These are phyloP conservation scores for Poeciliopsis presidionis DNA, from an alignment of 2,797 vertebrate species.

Conservation along the genomic window DNA sequence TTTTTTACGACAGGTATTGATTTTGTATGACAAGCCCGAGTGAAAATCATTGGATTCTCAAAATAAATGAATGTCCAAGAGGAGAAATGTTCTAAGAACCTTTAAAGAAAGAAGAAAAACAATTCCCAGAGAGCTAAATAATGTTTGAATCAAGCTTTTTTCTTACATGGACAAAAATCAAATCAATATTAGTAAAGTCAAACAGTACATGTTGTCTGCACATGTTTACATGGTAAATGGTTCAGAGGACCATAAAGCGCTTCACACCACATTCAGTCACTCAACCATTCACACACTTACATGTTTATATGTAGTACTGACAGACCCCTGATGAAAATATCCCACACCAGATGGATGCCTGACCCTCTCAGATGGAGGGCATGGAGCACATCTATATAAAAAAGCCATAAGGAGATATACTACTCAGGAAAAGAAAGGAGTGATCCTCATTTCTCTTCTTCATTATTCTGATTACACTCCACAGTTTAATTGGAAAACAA, in stretches of 20 bases:
- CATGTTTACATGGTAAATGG: not conserved
- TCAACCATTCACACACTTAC: too few species aligned
- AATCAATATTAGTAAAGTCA: constrained; percentile 22
- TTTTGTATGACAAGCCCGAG: not conserved
- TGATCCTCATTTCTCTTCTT: constrained; percentile 2
- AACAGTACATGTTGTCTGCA: constrained; percentile 1
- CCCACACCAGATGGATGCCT: constrained; percentile 9
- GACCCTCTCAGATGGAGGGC: constrained; percentile 20
- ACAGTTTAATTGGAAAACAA: constrained; percentile 10
- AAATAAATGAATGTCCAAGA: not conserved
- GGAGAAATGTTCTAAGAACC: not conserved
- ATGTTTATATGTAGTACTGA: constrained; percentile 7
- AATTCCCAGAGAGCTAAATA: not conserved
- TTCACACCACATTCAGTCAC: too few species aligned
- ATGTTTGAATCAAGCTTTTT: not conserved
- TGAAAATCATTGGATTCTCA: not conserved
- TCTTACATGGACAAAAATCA: constrained; percentile 2
- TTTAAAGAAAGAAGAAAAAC: not conserved
- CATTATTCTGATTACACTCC: constrained; percentile 8
- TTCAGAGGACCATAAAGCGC: too few species aligned
- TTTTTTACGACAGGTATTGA: constrained; percentile 1
- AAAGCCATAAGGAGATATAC: not conserved
- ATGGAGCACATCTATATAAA: constrained; percentile 1
- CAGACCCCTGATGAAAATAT: constrained; percentile 15
- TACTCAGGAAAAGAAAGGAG: constrained; percentile 7